Conservation (phyloP, 2,113 vertebrate species). For the Orientallactaga bullata region DNA sequence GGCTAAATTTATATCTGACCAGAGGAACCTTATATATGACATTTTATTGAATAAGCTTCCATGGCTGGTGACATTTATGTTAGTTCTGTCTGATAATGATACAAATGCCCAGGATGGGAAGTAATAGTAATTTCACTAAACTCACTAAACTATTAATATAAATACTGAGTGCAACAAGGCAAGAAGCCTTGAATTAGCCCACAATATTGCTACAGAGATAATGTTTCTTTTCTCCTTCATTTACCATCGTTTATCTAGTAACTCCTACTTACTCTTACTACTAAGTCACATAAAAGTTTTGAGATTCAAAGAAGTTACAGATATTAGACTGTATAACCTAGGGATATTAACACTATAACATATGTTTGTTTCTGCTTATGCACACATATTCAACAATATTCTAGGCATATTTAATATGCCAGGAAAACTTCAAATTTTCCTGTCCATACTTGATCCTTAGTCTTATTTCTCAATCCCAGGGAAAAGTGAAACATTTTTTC, state of each 20-base stretch:
- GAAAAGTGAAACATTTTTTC: not conserved
- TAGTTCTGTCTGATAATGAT: not conserved
- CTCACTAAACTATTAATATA: not conserved
- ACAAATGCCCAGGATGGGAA: not conserved
- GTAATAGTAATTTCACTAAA: constrained; percentile 4
- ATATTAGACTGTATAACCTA: not conserved
- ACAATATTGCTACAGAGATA: not conserved
- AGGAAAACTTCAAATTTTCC: not conserved
- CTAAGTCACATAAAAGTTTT: not conserved
- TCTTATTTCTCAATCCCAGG: not conserved
- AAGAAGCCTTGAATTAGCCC: not conserved
- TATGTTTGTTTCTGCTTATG: constrained; percentile 4
- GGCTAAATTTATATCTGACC: not conserved
- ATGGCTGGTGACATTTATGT: not conserved
- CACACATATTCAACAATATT: constrained; percentile 4
- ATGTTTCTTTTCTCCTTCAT: not conserved
- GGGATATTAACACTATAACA: not conserved
- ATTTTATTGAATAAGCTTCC: not conserved
- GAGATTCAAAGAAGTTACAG: not conserved
- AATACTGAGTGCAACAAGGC: not conserved
- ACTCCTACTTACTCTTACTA: constrained; percentile 2
- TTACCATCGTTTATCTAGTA: not conserved
- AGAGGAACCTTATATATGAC: not conserved
- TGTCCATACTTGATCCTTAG: not conserved
- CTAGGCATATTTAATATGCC: not conserved